phyloP scores from a whole-genome alignment of 1,140 invertebrate genomes.

The Homarus americanus region DNA sequence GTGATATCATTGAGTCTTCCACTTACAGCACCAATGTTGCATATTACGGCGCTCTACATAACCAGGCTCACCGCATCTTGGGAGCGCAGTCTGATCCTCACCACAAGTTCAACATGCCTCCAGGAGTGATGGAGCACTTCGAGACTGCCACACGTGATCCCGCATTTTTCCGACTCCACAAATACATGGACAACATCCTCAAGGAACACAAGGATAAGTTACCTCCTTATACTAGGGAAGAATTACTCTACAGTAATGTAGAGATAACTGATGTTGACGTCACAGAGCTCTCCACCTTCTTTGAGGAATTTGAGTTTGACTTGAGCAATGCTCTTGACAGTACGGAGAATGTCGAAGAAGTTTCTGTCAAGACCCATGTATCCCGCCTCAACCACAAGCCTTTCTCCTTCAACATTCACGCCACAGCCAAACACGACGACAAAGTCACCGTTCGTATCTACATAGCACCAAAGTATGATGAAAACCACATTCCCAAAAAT shows the following conservation, averaged over 20 bases:
- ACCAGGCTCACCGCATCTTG: conserved; percentile 75
- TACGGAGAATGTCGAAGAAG: conserved; percentile 75
- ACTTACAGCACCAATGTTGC: conserved; percentile 60
- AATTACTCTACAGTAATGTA: conserved; percentile 67
- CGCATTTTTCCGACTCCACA: conserved; percentile 76
- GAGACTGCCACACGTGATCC: conserved; percentile 76
- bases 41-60: conserved; percentile 76
- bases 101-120: conserved; percentile 74
- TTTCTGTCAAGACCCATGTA: conserved; percentile 79
- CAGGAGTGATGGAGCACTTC: conserved; percentile 70
- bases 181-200: conserved; percentile 76
- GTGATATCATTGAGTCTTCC: conserved; percentile 74
- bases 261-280: conserved; percentile 47
- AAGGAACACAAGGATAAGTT: conserved; percentile 81
- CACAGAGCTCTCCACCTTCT: conserved; percentile 80
- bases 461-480: conserved; percentile 81
- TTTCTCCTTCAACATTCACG: conserved; percentile 81
- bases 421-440: conserved; percentile 79
- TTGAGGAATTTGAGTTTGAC: conserved; percentile 80
- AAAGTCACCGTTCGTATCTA: conserved; percentile 81
- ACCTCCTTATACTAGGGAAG: conserved; percentile 82
- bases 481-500: conserved; percentile 79
- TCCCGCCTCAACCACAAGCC: conserved; percentile 83
- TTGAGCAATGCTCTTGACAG: conserved; percentile 79
- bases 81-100: conserved; percentile 75